Base-by-base conservation (phyloP, 2,888 invertebrate species). In the Nysson spinosus region DNA sequence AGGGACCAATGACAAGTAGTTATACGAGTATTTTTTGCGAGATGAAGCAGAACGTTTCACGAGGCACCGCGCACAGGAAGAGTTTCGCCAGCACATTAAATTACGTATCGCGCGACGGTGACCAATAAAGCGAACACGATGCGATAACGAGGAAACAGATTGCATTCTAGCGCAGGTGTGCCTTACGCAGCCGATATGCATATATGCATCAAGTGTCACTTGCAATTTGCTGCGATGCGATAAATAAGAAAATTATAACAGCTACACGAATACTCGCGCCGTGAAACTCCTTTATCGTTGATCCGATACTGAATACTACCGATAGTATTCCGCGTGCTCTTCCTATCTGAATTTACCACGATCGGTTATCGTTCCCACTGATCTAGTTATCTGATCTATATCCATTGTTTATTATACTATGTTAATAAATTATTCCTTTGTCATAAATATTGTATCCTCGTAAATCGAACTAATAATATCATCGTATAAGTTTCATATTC, bases 141-240 rank as follows among this genome's bases (percentile, higher is more conserved):
- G 44, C 22, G 44, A 55, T 49, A 44, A 16, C 60, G 14, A 46
- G 50, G 24, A 58, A 65, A 57, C 50, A 51, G 65, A 72, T 58
- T 51, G 50, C 64, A 39, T 47, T 46, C 51, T 37, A 16, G 28
- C 24, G 42, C 63, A 64, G 62, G 56, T 62, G 57, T 34, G 60
- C 49, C 49, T 39, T 4, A n/a, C 22, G 32, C 39, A 20, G 14
- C 22, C 20, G 32, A 9, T 12, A 26, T 24, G 40, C 44, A 42
- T 54, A n/a, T n/a, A 43, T 28, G 26, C 34, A 17, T 39, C 32
- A 51, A 14, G 28, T 37, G 49, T 28, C 37, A 34, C 26, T 22
- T 17, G 39, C 44, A 34, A 42, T 42, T 7, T n/a, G n/a, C n/a
- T n/a, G n/a, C 47, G 47, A 43, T 39, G 43, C 44, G 24, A 35